Percentiles rank a stretch among this genome's conserved stretches.
Conservation (phyloP, 1,140 invertebrate species). For the Papilio aristodemus region DNA sequence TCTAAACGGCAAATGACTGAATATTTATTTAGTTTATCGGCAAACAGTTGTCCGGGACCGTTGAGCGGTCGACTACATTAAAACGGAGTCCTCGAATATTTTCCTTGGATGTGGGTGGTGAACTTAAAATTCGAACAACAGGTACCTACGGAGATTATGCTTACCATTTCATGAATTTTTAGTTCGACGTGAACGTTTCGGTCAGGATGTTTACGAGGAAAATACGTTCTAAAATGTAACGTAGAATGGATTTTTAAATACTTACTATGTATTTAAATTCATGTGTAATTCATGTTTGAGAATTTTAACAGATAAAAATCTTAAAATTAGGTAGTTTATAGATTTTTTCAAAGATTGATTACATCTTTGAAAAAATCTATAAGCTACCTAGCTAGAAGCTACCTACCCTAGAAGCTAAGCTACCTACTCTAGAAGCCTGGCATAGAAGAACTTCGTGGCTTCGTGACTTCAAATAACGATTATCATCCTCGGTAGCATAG, state of each 20-base stretch:
- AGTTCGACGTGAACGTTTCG: slow-evolving; percentile 18
- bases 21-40: slow-evolving; percentile 9
- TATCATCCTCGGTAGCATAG: slow-evolving; percentile 27
- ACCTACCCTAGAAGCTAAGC: too few relatives aligned
- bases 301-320: too few relatives aligned
- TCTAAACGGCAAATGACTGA: not conserved
- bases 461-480: too few relatives aligned
- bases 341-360: too few relatives aligned
- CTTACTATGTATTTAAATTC: not conserved
- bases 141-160: slow-evolving; percentile 11
- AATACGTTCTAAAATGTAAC: slow-evolving; percentile 13
- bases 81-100: slow-evolving; percentile 8
- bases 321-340: too few relatives aligned
- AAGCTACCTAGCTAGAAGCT: too few relatives aligned
- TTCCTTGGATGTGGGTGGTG: not conserved
- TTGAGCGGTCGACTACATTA: slow-evolving; percentile 3
- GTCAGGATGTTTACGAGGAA: slow-evolving; percentile 1
- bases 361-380: too few relatives aligned
- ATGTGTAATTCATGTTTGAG: too few relatives aligned
- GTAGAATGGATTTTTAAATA: not conserved
- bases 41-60: slow-evolving; percentile 1
- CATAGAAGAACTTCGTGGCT: too few relatives aligned
- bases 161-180: slow-evolving; percentile 26
- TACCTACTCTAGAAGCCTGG: too few relatives aligned
- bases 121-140: slow-evolving; percentile 28